Evolutionary conservation across 1,140 invertebrate species (phyloP).

Genomic region (Eriocheir sinensis): DNA sequence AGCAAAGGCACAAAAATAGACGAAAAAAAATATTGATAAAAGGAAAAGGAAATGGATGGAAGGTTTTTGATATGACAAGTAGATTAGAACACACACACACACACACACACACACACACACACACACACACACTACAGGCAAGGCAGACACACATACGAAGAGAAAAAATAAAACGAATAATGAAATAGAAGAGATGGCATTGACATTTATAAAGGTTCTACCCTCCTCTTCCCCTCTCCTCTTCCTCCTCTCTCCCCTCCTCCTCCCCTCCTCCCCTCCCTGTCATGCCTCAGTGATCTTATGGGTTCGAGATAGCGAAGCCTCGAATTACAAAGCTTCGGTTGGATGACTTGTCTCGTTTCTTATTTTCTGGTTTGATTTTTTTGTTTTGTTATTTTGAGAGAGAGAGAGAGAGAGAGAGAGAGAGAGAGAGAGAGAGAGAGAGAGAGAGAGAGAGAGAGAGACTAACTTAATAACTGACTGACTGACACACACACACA

Average conservation of each 20-base stretch:
- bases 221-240: not conserved
- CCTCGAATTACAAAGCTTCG: not conserved
- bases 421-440: not conserved
- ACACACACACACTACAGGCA: conserved; percentile 1
- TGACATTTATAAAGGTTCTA: not conserved
- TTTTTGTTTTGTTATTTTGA: not conserved
- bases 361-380: not conserved
- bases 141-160: not conserved
- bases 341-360: not conserved
- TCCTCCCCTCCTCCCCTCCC: too few species aligned
- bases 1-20: too few species aligned
- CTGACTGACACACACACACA: not conserved
- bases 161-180: not conserved
- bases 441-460: conserved; percentile 20
- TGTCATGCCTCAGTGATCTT: not conserved
- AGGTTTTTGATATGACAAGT: too few species aligned
- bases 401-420: not conserved
- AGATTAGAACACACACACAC: not conserved
- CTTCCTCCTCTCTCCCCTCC: not conserved
- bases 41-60: too few species aligned
- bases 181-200: not conserved
- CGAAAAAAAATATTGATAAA: too few species aligned
- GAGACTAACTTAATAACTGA: too few species aligned
- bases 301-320: not conserved
- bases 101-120: conserved; percentile 18